phyloP scores from a whole-genome alignment of 1,140 invertebrate genomes.

The Uloborus diversus region DNA sequence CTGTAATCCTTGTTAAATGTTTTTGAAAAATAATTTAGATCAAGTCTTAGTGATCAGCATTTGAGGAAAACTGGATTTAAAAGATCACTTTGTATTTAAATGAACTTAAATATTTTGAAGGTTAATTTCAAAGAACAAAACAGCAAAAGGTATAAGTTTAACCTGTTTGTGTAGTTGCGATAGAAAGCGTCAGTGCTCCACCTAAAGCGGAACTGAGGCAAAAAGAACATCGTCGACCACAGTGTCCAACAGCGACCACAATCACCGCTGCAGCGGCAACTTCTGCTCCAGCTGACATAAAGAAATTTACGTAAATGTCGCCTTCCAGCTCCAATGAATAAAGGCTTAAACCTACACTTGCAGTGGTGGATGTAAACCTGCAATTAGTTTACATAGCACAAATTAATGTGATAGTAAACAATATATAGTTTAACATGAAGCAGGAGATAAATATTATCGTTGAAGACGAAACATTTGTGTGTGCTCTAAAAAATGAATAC shows the following conservation, averaged over 20 bases:
- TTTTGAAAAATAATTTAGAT: too few relatives aligned
- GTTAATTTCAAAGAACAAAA: too few relatives aligned
- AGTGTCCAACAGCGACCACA: not conserved
- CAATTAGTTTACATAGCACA: too few relatives aligned
- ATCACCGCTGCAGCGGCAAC: slow-evolving; percentile 66
- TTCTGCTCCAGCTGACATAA: slow-evolving; percentile 84
- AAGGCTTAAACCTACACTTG: slow-evolving; percentile 86
- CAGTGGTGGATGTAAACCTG: slow-evolving; percentile 78
- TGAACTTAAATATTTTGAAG: too few relatives aligned
- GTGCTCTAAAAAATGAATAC: too few relatives aligned
- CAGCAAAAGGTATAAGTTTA: too few relatives aligned
- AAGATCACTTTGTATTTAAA: too few relatives aligned
- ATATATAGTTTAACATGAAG: not conserved
- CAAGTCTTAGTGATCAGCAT: too few relatives aligned
- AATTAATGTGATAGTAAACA: too few relatives aligned
- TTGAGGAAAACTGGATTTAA: too few relatives aligned
- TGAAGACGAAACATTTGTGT: too few relatives aligned
- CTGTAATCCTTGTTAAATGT: too few relatives aligned
- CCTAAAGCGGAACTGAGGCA: slow-evolving; percentile 35
- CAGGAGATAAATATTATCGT: not conserved
- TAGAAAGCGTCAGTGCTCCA: slow-evolving; percentile 32
- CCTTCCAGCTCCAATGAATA: slow-evolving; percentile 85
- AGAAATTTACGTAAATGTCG: slow-evolving; percentile 86
- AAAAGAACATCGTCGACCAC: slow-evolving; percentile 41
- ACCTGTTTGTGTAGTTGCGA: slow-evolving; percentile 46